These are phyloP conservation scores for Myanophis thanlyinensis DNA, from an alignment of 2,113 vertebrate genomes.

Conservation along the genomic window DNA sequence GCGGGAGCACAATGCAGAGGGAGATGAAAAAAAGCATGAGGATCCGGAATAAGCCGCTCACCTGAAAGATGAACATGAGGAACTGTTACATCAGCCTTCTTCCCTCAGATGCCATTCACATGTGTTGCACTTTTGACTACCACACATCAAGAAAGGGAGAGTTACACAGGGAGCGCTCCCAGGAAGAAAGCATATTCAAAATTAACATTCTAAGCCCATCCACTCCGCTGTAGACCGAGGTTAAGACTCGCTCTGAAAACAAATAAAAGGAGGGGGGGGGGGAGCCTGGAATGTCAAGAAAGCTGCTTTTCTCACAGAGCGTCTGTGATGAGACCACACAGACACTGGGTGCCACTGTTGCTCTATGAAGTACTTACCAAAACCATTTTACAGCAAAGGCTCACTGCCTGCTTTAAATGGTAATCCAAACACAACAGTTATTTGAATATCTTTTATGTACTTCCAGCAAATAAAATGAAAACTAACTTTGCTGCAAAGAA, in stretches of 20 bases:
- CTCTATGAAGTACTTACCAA: conserved; percentile 42
- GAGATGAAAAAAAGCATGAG: conserved; percentile 87
- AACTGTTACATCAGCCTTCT: neutral
- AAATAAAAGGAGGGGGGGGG: neutral
- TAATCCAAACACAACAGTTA: conserved; percentile 43
- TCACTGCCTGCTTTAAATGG: conserved; percentile 19
- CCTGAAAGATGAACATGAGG: conserved; percentile 64
- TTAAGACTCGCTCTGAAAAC: neutral
- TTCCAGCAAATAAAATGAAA: conserved; percentile 50
- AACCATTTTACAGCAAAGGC: conserved; percentile 1
- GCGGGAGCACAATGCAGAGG: conserved; percentile 88
- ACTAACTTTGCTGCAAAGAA: conserved; percentile 28
- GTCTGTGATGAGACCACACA: conserved; percentile 41
- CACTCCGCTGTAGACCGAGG: neutral
- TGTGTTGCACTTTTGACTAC: neutral
- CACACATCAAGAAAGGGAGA: neutral
- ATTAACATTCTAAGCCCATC: neutral
- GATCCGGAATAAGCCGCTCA: conserved; percentile 80
- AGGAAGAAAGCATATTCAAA: rapidly evolving
- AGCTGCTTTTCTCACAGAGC: rapidly evolving
- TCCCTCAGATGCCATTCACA: neutral
- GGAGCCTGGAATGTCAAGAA: neutral
- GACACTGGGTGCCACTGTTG: conserved; percentile 65
- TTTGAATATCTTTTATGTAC: conserved; percentile 44
- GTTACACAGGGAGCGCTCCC: rapidly evolving